Evolutionary conservation across 1,140 invertebrate species (phyloP).

Genomic region (Plutomurus gul): DNA sequence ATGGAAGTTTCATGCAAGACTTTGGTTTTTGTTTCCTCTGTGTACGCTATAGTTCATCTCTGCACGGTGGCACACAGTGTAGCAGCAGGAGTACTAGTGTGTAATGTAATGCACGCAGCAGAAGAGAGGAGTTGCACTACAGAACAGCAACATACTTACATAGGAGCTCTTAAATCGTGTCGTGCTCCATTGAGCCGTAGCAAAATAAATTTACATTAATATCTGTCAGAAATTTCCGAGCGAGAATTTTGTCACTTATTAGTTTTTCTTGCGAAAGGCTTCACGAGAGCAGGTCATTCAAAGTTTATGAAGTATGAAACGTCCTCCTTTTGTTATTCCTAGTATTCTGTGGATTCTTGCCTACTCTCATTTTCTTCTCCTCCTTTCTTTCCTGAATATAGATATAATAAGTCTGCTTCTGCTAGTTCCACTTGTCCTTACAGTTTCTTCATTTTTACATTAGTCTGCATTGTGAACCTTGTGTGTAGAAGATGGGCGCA

Average conservation of each 20-base stretch:
- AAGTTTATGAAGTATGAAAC: constrained; percentile 49
- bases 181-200: constrained; percentile 48
- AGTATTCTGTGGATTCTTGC: not conserved
- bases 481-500: too few species aligned
- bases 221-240: constrained; percentile 47
- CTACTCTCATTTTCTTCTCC: not conserved
- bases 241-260: constrained; percentile 50
- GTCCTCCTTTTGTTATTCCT: constrained; percentile 32
- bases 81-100: not conserved
- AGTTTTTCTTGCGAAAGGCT: constrained; percentile 39
- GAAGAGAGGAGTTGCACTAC: too few species aligned
- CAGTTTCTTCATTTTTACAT: too few species aligned
- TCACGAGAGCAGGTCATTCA: constrained; percentile 46
- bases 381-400: too few species aligned
- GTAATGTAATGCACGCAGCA: not conserved
- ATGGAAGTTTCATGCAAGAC: not conserved
- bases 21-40: not conserved
- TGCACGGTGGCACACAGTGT: not conserved
- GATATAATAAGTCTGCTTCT: too few species aligned
- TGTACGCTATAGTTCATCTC: too few species aligned
- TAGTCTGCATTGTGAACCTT: too few species aligned
- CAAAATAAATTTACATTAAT: constrained; percentile 51
- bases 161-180: constrained; percentile 48
- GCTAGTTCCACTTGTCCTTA: too few species aligned
- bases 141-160: not conserved